phyloP scores from a whole-genome alignment of 1,140 invertebrate species.

The Drosophila pallidifrons region DNA sequence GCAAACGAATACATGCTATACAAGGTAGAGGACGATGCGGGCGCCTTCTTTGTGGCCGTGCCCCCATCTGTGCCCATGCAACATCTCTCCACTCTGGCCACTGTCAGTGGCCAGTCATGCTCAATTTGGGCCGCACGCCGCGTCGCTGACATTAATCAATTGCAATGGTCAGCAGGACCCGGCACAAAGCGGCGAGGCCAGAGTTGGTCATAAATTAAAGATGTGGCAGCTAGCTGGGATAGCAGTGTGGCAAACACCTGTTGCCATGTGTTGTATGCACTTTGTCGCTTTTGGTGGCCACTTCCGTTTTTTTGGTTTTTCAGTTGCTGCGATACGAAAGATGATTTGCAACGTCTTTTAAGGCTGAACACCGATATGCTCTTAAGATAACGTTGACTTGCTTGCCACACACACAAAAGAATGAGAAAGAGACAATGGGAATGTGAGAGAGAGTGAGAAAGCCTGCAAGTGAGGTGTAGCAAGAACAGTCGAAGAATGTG shows the following conservation, averaged over 20 bases:
- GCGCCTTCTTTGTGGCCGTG: not conserved
- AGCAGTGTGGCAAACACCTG: constrained; percentile 62
- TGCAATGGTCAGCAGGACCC: constrained; percentile 51
- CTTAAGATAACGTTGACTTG: constrained; percentile 63
- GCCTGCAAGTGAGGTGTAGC: not conserved
- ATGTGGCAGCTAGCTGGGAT: constrained; percentile 41
- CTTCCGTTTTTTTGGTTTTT: constrained; percentile 32
- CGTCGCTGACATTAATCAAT: constrained; percentile 73
- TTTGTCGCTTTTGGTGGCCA: constrained; percentile 39
- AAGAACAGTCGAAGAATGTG: constrained; percentile 1
- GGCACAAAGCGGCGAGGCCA: constrained; percentile 10
- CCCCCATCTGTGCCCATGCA: too few relatives aligned
- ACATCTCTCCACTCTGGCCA: not conserved
- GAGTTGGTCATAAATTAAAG: constrained; percentile 63
- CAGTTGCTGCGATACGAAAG: constrained; percentile 20
- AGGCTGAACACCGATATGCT: constrained; percentile 71
- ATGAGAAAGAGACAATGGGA: not conserved
- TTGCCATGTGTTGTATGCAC: constrained; percentile 39
- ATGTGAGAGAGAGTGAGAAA: not conserved
- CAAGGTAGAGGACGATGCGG: not conserved
- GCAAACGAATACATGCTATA: constrained; percentile 2
- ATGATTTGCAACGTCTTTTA: constrained; percentile 62
- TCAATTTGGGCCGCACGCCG: constrained; percentile 58
- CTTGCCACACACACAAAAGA: not conserved
- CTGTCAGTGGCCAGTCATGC: not conserved